Evolutionary conservation across 2,888 invertebrate species (phyloP).

Genomic region (Incurvaria masculella): DNA sequence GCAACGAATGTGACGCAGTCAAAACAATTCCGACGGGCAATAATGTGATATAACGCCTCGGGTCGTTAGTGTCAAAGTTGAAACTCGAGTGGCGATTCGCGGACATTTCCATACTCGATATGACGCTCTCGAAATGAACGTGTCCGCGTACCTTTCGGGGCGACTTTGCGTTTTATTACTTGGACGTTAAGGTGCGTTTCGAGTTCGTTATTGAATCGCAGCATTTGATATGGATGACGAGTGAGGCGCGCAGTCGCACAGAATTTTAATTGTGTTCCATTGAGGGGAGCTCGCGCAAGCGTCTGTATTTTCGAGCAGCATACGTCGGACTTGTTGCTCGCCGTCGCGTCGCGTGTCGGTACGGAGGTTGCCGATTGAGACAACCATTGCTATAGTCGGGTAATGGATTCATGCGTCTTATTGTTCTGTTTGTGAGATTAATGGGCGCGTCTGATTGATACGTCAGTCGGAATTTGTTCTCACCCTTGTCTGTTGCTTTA

Average conservation of each 20-base stretch:
- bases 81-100: no score
- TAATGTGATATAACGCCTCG: no score
- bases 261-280: constrained; percentile 52
- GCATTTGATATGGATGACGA: constrained; percentile 32
- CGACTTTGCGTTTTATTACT: neutral
- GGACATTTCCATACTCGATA: no score
- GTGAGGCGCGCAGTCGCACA: constrained; percentile 25
- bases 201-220: neutral
- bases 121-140: no score
- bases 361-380: neutral
- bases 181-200: neutral
- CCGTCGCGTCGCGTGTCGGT: neutral
- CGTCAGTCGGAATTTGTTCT: neutral
- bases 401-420: neutral
- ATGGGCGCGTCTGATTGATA: neutral
- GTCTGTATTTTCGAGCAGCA: constrained; percentile 38
- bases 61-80: no score
- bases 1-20: no score
- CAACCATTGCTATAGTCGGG: no score
- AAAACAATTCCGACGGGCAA: no score
- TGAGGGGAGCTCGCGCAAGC: constrained; percentile 36
- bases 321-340: constrained; percentile 39
- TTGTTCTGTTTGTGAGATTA: neutral
- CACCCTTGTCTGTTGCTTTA: neutral
- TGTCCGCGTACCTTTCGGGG: no score